Evolutionary conservation across 2,888 invertebrate genomes (phyloP).

Genomic region (Listrodromus nycthemerus): DNA sequence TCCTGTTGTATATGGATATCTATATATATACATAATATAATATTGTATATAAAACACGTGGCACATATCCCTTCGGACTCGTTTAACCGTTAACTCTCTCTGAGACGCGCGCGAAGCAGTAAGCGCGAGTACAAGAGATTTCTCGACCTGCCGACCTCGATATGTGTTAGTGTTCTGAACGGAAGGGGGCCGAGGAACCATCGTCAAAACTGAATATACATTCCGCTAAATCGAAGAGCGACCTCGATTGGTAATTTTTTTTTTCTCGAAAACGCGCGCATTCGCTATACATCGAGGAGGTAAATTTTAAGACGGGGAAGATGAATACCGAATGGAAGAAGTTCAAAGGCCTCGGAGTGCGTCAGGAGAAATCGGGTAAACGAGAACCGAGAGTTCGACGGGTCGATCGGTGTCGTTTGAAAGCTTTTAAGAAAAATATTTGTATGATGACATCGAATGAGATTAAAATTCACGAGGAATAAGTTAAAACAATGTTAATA

Average conservation of each 20-base stretch:
- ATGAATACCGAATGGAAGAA: conserved; percentile 10
- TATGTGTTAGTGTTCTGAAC: conserved; percentile 62
- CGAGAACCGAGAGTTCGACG: conserved; percentile 24
- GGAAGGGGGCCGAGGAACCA: conserved; percentile 35
- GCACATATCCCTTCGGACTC: conserved; percentile 66
- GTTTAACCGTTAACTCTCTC: conserved; percentile 74
- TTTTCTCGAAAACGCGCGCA: conserved; percentile 1
- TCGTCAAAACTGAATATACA: conserved; percentile 59
- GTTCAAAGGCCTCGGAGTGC: conserved; percentile 32
- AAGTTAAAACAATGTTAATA: too few species aligned
- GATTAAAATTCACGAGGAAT: too few species aligned
- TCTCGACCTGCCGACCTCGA: conserved; percentile 72
- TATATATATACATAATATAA: conserved; percentile 16
- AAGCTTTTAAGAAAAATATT: background rate
- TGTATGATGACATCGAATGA: background rate
- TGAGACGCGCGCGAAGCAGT: conserved; percentile 46
- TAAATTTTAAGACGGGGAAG: background rate
- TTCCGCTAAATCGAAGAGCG: conserved; percentile 44
- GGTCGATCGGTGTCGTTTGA: background rate
- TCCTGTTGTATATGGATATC: conserved; percentile 16
- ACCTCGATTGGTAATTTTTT: conserved; percentile 24
- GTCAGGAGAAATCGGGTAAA: conserved; percentile 50
- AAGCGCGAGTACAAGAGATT: conserved; percentile 64
- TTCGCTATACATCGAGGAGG: background rate
- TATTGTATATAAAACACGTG: conserved; percentile 41